Base-by-base conservation (phyloP, 2,113 vertebrate species). In the Pluvialis apricaria region DNA sequence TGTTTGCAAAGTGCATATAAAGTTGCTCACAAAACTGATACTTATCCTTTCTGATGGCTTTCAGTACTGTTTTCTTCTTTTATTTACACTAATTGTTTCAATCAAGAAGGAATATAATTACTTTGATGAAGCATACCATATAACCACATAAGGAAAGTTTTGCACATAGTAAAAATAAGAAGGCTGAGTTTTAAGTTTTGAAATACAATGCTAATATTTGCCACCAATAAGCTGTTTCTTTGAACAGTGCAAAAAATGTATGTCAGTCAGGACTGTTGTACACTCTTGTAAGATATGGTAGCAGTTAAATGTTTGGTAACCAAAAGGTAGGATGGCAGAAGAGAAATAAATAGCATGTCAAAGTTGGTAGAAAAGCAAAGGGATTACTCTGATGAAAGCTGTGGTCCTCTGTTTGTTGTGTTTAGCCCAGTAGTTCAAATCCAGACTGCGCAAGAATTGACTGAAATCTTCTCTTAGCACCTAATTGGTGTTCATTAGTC, bases 391-490 rank as follows among this genome's bases (percentile, higher is more conserved):
- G 40, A 49, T 44, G 31, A 38, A 78, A 57, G 40, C 38, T 54
- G 22, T 45, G 29, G 42, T 42, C 15, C 24, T 72, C 34, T 11
- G 15, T 40, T 91, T 62, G 32, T n/a, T 76, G 32, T 52, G 24
- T 62, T 82, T 47, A 73, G 34, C 10, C 15, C n/a, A n/a, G 31
- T 28, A 82, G 52, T 36, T 82, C 71, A 73, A 91, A 78, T 38
- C 6, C 42, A 68, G 25, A n/a, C 15, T 62, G 7, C 1, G 0
- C 34, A 66, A 57, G 9, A 26, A 65, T 2, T 0, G 2, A 38
- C 31, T n/a, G 2, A 86, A 73, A 73, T 66, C 36, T 79, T 68
- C 17, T 71, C 17, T 85, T 90, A 71, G 10, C 29, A 60, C 5
- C 13, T 55, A 64, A 45, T 21, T 68, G 24, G 11, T 62, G 26